Base-by-base conservation (phyloP, 1,140 invertebrate genomes). In the Atta cephalotes region DNA sequence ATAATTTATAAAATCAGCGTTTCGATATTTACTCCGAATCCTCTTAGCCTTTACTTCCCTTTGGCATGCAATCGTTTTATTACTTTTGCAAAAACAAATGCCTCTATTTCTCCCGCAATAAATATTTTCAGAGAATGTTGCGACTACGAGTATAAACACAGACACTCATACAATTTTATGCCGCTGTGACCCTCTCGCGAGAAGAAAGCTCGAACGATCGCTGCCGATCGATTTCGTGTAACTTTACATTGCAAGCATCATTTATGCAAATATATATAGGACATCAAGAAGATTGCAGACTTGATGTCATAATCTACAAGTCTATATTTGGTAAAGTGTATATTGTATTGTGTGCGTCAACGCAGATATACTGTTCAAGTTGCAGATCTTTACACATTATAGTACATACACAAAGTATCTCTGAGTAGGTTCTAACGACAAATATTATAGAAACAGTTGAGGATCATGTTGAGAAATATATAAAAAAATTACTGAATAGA, bases 301-400 rank as follows among this genome's bases (percentile, higher is more conserved):
- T 63, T 62, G 80, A 84, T 84, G 28, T 84, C 68, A 84, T 76
- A 84, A 84, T 45, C 39, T 45, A 14, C 56, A n/a, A 49, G 18
- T 84, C 70, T 84, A 84, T 74, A 76, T 84, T 84, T 63, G 70
- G 70, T 39, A 25, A 63, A 51, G 28, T 45, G 9, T 45, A 7
- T 45, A 10, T 45, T 45, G 39, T 45, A 1, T 45, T 45, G 39
- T 45, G 39, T 84, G 18, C 45, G 49, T 35, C 70, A 58, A 84
- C 7, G 25, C 14, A 74, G n/a, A 7, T 74, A 56, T 45, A 58
- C n/a, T 35, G 66, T 71, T 45, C 6, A 35, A 76, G 80, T 76
- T 71, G 31, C 18, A 76, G 7, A 74, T 56, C 68, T 74, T 35
- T 82, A 14, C 0, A 10, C 16, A 74, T 45, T 76, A 76, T 60